phyloP scores from a whole-genome alignment of 2,797 vertebrate species.

The Eulemur mongoz region DNA sequence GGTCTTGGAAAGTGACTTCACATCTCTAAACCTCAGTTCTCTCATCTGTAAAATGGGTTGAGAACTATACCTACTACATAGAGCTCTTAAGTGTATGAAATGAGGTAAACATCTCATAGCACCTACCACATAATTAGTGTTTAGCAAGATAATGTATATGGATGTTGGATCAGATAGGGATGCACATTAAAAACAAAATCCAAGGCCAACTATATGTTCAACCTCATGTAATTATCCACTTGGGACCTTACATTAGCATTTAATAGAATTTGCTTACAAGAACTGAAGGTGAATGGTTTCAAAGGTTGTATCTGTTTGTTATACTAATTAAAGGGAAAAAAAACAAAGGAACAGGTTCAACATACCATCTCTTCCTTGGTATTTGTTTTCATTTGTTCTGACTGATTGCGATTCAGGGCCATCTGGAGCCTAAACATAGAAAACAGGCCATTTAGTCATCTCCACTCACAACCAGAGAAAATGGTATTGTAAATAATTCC shows the following conservation, averaged over 20 bases:
- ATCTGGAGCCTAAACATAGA: slow-evolving; percentile 85
- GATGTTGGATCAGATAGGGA: not conserved
- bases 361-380: slow-evolving; percentile 87
- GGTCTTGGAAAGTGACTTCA: not conserved
- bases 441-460: slow-evolving; percentile 63
- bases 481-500: slow-evolving; percentile 32
- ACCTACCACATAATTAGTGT: not conserved
- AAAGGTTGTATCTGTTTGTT: slow-evolving; percentile 48
- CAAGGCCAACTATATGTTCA: not conserved
- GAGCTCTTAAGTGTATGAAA: not conserved
- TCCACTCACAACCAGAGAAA: slow-evolving; percentile 49
- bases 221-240: not conserved
- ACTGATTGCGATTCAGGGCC: slow-evolving; percentile 81
- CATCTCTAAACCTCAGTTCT: not conserved
- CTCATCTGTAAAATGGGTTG: not conserved
- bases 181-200: not conserved
- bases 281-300: slow-evolving; percentile 5
- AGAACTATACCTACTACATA: not conserved
- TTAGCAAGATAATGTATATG: not conserved
- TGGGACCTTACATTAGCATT: not conserved
- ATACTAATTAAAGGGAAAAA: not conserved
- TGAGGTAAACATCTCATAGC: not conserved
- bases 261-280: slow-evolving; percentile 26
- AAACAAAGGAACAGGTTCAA: slow-evolving; percentile 46
- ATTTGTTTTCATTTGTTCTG: slow-evolving; percentile 87